Base-by-base conservation (phyloP, 2,797 vertebrate genomes). In the Mico argentatus region DNA sequence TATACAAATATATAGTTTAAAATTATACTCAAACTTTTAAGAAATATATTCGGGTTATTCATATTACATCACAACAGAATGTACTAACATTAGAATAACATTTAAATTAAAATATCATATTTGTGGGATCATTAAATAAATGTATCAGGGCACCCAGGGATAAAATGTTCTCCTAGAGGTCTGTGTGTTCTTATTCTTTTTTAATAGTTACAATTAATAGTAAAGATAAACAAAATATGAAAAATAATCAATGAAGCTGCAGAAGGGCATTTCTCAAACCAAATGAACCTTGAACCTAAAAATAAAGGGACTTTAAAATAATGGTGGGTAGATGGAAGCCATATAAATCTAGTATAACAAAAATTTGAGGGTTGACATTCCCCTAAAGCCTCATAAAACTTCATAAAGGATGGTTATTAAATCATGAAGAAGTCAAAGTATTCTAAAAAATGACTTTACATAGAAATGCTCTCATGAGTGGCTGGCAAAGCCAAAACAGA, bases 11-110 rank as follows among this genome's bases (percentile, higher is more conserved):
- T 4, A 48, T 44, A 77, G 17, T 70, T 89, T 50, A 87, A 92
- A 82, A 89, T 67, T 61, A 92, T 3, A 50, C 13, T 67, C 55
- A 67, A 67, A 67, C 48, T 55, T 79, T 70, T 93, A 61, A 80
- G 80, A 95, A 83, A 52, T 48, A 55, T 30, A 91, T n/a, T 86
- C 46, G 67, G 27, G 67, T 81, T 95, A 89, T 79, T 89, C 83
- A 41, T 14, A 52, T 36, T 83, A 33, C 0, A 75, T 87, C 52
- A 91, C 48, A 96, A 81, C 17, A 26, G 44, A 94, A 72, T 84
- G 67, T 55, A 77, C 44, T 90, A 92, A 73, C 4, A 82, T 55
- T 77, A 46, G 8, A 88, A 57, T 55, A 88, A 75, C 80, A 89
- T 55, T 92, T 88, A 72, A 89, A 97, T 52, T 19, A 24, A 72